phyloP scores from a whole-genome alignment of 2,797 vertebrate genomes.

The Sarcophilus harrisii region DNA sequence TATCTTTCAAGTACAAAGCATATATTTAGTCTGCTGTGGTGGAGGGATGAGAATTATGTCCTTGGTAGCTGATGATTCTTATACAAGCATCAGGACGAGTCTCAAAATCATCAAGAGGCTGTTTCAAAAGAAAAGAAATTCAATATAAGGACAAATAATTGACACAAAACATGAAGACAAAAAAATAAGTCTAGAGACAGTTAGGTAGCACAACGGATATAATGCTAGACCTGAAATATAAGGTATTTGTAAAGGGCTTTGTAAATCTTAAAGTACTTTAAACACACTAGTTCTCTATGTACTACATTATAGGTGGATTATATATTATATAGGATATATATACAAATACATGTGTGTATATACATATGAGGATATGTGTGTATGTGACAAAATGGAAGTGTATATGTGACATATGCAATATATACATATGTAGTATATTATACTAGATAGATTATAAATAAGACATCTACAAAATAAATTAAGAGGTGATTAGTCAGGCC shows the following conservation, averaged over 20 bases:
- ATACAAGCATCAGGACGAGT: conserved; percentile 87
- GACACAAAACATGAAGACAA: not conserved
- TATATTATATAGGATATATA: not conserved
- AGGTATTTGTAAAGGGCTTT: not conserved
- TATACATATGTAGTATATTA: too few relatives aligned
- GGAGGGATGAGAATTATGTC: not conserved
- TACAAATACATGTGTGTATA: too few relatives aligned
- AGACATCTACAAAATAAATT: too few relatives aligned
- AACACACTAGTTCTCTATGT: not conserved
- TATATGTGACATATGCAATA: too few relatives aligned
- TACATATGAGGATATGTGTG: not conserved
- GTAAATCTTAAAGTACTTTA: not conserved
- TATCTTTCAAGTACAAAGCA: conserved; percentile 63
- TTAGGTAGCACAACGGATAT: not conserved
- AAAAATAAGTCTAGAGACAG: not conserved
- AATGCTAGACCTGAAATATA: not conserved
- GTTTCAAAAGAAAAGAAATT: conserved; percentile 70
- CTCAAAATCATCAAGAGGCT: conserved; percentile 95
- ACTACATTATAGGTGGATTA: not conserved
- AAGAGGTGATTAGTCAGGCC: too few relatives aligned
- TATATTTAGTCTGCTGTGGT: not conserved
- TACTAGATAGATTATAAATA: too few relatives aligned
- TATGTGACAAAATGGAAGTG: not conserved
- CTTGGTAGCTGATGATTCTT: conserved; percentile 63
- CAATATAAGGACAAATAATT: not conserved